Base-by-base conservation (phyloP, 2,888 invertebrate genomes). In the Aleiodes leptofemur region DNA sequence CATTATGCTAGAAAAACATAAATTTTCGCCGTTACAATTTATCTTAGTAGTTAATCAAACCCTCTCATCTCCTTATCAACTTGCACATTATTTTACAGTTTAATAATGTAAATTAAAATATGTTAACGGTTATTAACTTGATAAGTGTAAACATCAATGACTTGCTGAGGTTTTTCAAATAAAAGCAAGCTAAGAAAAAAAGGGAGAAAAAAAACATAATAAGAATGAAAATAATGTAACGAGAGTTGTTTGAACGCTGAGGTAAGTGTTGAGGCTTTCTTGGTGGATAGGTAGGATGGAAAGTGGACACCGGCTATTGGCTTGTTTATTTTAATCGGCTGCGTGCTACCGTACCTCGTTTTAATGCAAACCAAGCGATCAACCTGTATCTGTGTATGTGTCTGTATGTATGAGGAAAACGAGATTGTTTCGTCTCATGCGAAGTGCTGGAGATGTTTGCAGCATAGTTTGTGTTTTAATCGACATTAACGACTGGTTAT, bases 371-470 rank as follows among this genome's bases (percentile, higher is more conserved):
- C 79, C 82, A 82, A 80, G 83, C 73, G 77, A 76, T 72, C 69
- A 11, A 68, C 81, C 78, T 74, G 34, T 43, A 43, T 43, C 9
- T 43, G 43, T 43, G 43, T 43, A 9, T n/a, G 23, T 43, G 7
- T 43, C 7, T 43, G 43, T 43, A 8, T 43, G 6, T n/a, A 14
- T 34, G 16, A 29, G 48, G 14, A 64, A 64, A 64, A 64, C 79
- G 79, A 83, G 85, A 87, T 87, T 87, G 86, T 87, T 87, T 87
- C 85, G 86, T 87, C 87, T 87, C 85, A 85, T 80, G 82, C 81
- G 78, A 81, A 43, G 43, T 43, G 9, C 78, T 75, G 83, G 80
- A 78, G 83, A 85, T 84, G 84, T 85, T 87, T 86, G 43, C 43
- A 85, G 85, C 86, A 84, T 80, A 82, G 84, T 43, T 43, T 43